Evolutionary conservation across 2,797 vertebrate genomes (phyloP), one percentile per base, ranked within the genome.

Genomic region (Halcyon smyrnensis): DNA sequence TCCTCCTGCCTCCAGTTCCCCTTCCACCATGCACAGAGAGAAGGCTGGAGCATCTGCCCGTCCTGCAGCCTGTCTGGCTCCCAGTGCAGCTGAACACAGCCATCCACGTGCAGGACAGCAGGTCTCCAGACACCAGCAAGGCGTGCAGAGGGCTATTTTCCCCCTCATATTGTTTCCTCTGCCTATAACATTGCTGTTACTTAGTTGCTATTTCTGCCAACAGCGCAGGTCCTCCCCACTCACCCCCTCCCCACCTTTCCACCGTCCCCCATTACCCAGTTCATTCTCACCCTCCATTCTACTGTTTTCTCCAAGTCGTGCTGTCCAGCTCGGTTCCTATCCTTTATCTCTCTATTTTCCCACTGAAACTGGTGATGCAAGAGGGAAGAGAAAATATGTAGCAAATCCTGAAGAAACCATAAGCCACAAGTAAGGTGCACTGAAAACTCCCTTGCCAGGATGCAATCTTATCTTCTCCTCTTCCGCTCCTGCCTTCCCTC

Each of bases 361-460:
- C 56, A 46, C 1, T 43, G 36, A 67, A 85, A 79, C 1, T 15
- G 15, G 11, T 45, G 43, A 74, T 21, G n/a, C 34, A 62, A 79
- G n/a, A 80, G 45, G 27, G 48, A 82, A 45, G 41, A 46, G 23
- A 56, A 77, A 77, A 57, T 6, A 30, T 0, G 1, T 4, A 83
- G 54, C 46, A 65, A 84, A 78, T 14, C 30, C 30, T 3, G 2
- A 51, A 78, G 37, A 12, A 34, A 41, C 45, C 2, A 0, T 45
- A 32, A 71, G 12, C 24, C 41, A 24, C 30, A 16, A 46, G 15
- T 4, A 7, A 60, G 0, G 0, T 2, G 0, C 16, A 12, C 67
- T 30, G 37, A 82, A 48, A 54, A 37, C 18, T 76, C 36, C 24
- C 46, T 69, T 5, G 2, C 63, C 19, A 51, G 28, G 60, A 67